Conservation (phyloP, 2,888 invertebrate species). For the Stenchaetothrips biformis region DNA sequence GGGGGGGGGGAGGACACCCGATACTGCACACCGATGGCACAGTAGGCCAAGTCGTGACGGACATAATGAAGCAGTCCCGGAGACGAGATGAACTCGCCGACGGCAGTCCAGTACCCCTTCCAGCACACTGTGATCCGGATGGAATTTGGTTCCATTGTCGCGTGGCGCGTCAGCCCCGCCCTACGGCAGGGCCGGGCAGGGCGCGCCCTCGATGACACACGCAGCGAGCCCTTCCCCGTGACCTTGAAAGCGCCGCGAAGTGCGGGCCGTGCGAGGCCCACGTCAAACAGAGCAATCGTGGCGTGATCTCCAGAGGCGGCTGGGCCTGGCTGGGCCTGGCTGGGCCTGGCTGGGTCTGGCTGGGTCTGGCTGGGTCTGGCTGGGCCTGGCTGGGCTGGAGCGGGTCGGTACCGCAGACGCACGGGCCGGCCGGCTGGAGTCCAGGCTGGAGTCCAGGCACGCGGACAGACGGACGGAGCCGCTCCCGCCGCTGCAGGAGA, state of each 20-base stretch:
- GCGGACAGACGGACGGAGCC: background rate
- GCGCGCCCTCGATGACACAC: no score
- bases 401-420: background rate
- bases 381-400: background rate
- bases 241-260: no score
- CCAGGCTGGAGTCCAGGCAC: background rate
- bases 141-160: no score
- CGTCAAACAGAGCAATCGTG: no score
- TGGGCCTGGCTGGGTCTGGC: background rate
- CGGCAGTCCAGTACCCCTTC: background rate
- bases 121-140: no score
- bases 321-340: background rate
- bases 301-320: background rate
- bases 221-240: no score
- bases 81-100: background rate
- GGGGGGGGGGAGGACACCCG: background rate
- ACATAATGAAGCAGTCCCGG: background rate
- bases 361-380: background rate
- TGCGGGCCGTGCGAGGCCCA: no score
- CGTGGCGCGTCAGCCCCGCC: no score
- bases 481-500: slow-evolving; percentile 1
- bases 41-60: background rate
- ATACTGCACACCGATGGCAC: background rate
- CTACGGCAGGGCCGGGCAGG: no score
- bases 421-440: background rate